Percentiles rank a stretch among this genome's conserved stretches.
These are phyloP conservation scores for Apis dorsata DNA, from an alignment of 1,140 invertebrate species.

Conservation along the genomic window DNA sequence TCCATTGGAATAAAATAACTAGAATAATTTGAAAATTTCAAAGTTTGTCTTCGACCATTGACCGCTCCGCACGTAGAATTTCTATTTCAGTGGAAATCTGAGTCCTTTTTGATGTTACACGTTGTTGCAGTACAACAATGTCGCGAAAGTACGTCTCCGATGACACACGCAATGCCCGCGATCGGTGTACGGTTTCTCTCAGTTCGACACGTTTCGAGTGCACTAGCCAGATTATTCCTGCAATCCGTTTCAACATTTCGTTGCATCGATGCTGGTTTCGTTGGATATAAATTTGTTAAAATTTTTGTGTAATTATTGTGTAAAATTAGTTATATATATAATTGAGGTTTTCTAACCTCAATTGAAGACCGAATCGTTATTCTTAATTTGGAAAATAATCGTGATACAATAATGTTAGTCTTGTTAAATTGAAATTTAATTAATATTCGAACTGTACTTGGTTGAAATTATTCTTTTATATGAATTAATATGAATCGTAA, in stretches of 20 bases:
- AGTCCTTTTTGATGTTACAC: constrained; percentile 11
- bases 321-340: not conserved
- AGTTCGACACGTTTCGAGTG: constrained; percentile 61
- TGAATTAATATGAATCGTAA: too few relatives aligned
- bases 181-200: constrained; percentile 61
- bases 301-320: too few relatives aligned
- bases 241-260: constrained; percentile 37
- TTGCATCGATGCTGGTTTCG: not conserved
- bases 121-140: constrained; percentile 55
- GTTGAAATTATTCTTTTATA: not conserved
- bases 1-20: not conserved
- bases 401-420: too few relatives aligned
- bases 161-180: constrained; percentile 50
- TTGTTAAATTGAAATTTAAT: not conserved
- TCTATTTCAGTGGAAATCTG: constrained; percentile 1
- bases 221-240: constrained; percentile 42
- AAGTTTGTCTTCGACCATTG: not conserved
- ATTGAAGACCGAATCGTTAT: too few relatives aligned
- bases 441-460: not conserved
- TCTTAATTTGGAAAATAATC: not conserved
- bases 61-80: not conserved
- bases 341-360: too few relatives aligned
- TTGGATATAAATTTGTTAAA: not conserved
- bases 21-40: not conserved
- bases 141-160: constrained; percentile 51